A percentile compares a stretch with the other conserved stretches of the same genome.
Conservation (phyloP, 2,888 invertebrate species). For the Sarcophaga variegata region DNA sequence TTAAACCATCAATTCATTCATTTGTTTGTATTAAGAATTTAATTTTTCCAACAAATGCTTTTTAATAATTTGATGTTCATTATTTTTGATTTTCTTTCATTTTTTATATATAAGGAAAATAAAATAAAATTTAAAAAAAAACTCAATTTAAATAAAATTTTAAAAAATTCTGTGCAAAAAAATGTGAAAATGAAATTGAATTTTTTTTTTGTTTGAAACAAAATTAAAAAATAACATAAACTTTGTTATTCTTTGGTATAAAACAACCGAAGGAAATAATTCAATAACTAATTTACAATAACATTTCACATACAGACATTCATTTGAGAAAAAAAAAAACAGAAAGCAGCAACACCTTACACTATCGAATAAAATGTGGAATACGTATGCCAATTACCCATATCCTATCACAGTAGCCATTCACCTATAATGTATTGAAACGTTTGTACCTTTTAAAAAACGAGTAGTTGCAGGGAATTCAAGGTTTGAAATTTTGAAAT, state of each 20-base stretch:
- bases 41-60: conserved; percentile 19
- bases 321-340: too few species aligned
- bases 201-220: not conserved
- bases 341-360: too few species aligned
- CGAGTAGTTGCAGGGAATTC: too few species aligned
- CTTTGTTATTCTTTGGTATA: too few species aligned
- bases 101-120: not conserved
- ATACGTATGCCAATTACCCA: too few species aligned
- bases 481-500: too few species aligned
- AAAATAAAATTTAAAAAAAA: not conserved
- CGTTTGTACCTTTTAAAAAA: too few species aligned
- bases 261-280: not conserved
- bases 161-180: not conserved
- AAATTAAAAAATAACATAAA: not conserved
- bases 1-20: not conserved
- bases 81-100: not conserved
- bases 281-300: too few species aligned
- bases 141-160: conserved; percentile 28
- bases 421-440: too few species aligned
- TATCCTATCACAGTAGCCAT: too few species aligned
- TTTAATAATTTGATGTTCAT: conserved; percentile 4
- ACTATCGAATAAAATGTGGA: too few species aligned
- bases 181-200: not conserved
- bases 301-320: too few species aligned
- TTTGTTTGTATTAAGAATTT: conserved; percentile 1